Percentiles rank a stretch among this genome's conserved stretches.
These are phyloP conservation scores for Hypocryptadius cinnamomeus DNA, from an alignment of 2,113 vertebrate species.

Conservation along the genomic window DNA sequence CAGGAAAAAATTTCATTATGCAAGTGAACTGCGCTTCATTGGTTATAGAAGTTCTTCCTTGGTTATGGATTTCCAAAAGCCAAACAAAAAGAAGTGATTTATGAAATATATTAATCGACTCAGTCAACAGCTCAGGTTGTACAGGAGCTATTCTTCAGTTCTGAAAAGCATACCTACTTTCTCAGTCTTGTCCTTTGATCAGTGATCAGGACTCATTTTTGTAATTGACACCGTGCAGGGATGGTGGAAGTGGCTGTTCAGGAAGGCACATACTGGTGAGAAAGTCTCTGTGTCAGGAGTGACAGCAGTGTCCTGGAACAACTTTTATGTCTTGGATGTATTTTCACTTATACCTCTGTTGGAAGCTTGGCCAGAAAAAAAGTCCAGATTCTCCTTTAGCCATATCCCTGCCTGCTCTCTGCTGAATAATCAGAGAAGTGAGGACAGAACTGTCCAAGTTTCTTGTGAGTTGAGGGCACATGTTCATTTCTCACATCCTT, in stretches of 20 bases:
- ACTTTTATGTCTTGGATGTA: not conserved
- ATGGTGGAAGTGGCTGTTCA: not conserved
- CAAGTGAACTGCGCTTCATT: rapidly evolving
- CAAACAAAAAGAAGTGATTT: not conserved
- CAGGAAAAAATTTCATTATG: not conserved
- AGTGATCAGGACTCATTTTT: not conserved
- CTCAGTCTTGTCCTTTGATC: not conserved
- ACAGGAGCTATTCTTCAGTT: not conserved
- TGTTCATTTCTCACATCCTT: not conserved
- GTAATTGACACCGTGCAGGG: not conserved
- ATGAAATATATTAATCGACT: not conserved
- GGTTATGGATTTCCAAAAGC: not conserved
- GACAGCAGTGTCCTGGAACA: not conserved
- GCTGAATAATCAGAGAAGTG: not conserved
- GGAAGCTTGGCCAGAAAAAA: not conserved
- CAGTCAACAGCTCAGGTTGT: not conserved
- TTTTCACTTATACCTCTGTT: not conserved
- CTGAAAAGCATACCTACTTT: not conserved
- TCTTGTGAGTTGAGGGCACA: rapidly evolving
- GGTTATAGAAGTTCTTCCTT: not conserved
- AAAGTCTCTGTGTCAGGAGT: not conserved
- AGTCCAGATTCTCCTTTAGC: not conserved
- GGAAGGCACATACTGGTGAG: not conserved
- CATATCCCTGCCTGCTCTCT: not conserved
- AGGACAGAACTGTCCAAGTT: not conserved